Conservation (phyloP, 2,113 vertebrate species). For the Rhinolophus ferrumequinum region DNA sequence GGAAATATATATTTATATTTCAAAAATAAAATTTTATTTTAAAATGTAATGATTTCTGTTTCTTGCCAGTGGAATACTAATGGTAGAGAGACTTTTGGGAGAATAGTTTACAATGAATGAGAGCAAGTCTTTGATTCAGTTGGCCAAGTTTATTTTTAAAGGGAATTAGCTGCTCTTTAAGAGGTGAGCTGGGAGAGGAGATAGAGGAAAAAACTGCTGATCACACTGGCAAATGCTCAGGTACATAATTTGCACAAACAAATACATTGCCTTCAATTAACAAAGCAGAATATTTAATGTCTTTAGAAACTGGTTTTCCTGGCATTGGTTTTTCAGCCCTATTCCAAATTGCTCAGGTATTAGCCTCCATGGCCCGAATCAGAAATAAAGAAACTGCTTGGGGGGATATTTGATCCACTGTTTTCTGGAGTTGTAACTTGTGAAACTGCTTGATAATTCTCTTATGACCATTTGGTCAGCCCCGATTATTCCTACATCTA, state of each 20-base stretch:
- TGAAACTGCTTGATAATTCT: neutral
- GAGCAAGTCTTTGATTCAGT: constrained; percentile 12
- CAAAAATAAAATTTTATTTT: constrained; percentile 9
- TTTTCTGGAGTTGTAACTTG: neutral
- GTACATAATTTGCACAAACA: neutral
- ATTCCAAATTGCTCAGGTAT: neutral
- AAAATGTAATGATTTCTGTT: neutral
- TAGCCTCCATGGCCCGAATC: neutral
- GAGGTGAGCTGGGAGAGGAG: neutral
- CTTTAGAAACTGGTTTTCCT: neutral
- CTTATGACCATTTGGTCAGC: neutral
- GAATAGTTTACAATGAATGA: constrained; percentile 14
- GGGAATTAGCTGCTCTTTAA: neutral
- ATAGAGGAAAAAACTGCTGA: neutral
- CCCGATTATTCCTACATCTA: neutral
- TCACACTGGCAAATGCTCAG: neutral
- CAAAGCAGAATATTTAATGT: neutral
- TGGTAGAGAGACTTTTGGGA: neutral
- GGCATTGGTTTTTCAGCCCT: neutral
- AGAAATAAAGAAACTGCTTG: neutral
- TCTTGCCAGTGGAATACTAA: neutral
- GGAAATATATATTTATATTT: neutral
- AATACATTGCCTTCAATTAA: neutral
- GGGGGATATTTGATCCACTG: neutral
- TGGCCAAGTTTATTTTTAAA: neutral